Base-by-base conservation (phyloP, 2,113 vertebrate genomes). In the Istiophorus platypterus region DNA sequence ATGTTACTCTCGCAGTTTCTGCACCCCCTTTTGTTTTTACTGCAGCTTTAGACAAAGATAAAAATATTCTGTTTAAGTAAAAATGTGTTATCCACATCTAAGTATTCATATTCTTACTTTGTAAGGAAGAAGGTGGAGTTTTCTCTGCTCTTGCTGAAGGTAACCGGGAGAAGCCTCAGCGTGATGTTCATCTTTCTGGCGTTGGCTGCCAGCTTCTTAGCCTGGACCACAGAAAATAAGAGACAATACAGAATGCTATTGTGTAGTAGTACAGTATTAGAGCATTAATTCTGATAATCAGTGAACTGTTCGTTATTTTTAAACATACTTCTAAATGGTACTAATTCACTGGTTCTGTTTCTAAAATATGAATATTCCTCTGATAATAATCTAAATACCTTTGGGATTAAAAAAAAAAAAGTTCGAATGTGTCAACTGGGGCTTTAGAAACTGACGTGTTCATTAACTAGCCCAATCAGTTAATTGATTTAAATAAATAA, bases 71-170 rank as follows among this genome's bases (percentile, higher is more conserved):
- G 45, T 47, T 47, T 2, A 65, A 26, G 39, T 52, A 15, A 22
- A 69, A 54, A 58, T 5, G 14, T 2, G 26, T 6, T 0, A 7
- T 29, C 5, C 34, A 39, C 5, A 47, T 81, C 22, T 22, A 0
- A 69, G 5, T 2, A 12, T 52, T 0, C 58, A 51, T 11, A 27
- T 66, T 69, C 97, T 95, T 95, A 99, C 98, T 72, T 89, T 20
- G 42, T 89, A 51, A 89, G 90, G 85, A 95, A 99, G 79, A 93
- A 86, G 0, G 97, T 98, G 62, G 96, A 96, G 95, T 99, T 99
- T 88, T 98, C 96, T 93, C 84, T 96, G 78, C 96, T 96, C 89
- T 95, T 98, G 29, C 95, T 95, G 89, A 99, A 99, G 47, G 95
- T 96, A 84, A 94, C 59, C 0, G 98, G 98, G 26, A 99, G 92